Evolutionary conservation across 2,797 vertebrate genomes (phyloP).

Genomic region (Chelmon rostratus): DNA sequence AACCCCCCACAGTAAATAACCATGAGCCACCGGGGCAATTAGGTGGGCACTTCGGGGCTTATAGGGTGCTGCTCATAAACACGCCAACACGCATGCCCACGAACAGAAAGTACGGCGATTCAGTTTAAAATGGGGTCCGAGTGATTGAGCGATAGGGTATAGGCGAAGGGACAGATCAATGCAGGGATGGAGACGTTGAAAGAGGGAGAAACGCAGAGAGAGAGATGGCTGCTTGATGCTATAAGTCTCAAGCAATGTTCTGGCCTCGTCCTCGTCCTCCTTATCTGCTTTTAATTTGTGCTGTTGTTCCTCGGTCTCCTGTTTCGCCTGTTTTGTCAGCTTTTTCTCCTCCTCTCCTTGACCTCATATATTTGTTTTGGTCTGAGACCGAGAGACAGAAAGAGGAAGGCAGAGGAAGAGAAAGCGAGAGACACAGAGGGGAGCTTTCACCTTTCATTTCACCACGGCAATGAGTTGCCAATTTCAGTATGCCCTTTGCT

Average conservation of each 20-base stretch:
- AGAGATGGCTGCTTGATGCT: conserved; percentile 2
- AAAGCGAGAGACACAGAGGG: conserved; percentile 46
- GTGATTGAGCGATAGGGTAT: conserved; percentile 34
- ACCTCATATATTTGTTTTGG: conserved; percentile 67
- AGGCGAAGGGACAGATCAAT: conserved; percentile 41
- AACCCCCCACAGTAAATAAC: conserved; percentile 74
- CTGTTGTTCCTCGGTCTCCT: conserved; percentile 21
- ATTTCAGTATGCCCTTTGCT: conserved; percentile 78
- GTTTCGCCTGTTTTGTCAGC: conserved; percentile 1
- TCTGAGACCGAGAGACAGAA: conserved; percentile 38
- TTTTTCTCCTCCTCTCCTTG: conserved; percentile 37
- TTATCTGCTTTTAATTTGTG: conserved; percentile 22
- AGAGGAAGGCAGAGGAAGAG: conserved; percentile 26
- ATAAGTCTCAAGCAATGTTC: conserved; percentile 7
- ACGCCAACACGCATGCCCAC: conserved; percentile 1
- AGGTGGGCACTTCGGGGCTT: conserved; percentile 70
- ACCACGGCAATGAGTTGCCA: conserved; percentile 72
- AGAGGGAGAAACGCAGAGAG: neutral
- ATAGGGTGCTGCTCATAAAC: conserved; percentile 54
- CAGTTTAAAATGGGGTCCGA: conserved; percentile 27
- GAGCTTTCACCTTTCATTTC: conserved; percentile 78
- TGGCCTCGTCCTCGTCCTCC: neutral
- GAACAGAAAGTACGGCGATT: neutral
- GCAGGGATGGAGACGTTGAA: conserved; percentile 19
- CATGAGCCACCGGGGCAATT: conserved; percentile 79